A percentile compares a stretch with the other conserved stretches of the same genome.
These are phyloP conservation scores for Poecile montanus DNA, from an alignment of 2,797 vertebrate species.

Conservation along the genomic window DNA sequence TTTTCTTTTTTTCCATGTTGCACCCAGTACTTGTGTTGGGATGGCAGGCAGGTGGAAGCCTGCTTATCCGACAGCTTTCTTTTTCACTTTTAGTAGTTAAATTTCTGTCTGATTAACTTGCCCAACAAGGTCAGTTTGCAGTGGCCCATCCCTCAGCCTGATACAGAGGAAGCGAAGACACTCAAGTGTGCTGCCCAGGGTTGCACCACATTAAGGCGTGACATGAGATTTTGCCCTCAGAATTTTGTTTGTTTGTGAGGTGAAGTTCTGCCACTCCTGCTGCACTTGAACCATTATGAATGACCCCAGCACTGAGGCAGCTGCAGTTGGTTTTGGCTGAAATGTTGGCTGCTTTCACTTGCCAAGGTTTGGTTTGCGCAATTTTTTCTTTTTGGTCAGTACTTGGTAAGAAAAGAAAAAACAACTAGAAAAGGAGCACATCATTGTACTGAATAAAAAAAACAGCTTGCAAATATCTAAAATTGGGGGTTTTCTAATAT, in stretches of 20 bases:
- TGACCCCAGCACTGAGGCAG: not conserved
- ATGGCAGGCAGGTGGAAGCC: not conserved
- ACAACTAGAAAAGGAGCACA: not conserved
- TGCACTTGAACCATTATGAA: not conserved
- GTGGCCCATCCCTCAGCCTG: not conserved
- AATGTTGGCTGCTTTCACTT: not conserved
- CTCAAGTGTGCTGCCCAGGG: not conserved
- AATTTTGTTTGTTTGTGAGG: slow-evolving; percentile 9
- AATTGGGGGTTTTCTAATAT: not conserved
- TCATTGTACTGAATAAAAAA: not conserved
- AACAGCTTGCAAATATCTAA: not conserved
- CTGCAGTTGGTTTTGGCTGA: not conserved
- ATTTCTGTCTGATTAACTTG: slow-evolving; percentile 35
- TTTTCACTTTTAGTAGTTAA: slow-evolving; percentile 16
- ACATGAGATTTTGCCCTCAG: slow-evolving; percentile 3
- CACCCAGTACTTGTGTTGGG: not conserved
- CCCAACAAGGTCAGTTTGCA: not conserved
- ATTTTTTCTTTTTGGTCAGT: not conserved
- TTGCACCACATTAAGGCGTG: slow-evolving; percentile 24
- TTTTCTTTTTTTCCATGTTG: not conserved
- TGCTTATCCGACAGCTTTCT: not conserved
- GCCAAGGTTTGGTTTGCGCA: not conserved
- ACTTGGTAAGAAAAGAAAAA: not conserved
- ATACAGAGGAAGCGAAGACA: not conserved
- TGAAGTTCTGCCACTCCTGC: not conserved